Evolutionary conservation across 2,113 vertebrate genomes (phyloP).

Genomic region (Cavia porcellus): DNA sequence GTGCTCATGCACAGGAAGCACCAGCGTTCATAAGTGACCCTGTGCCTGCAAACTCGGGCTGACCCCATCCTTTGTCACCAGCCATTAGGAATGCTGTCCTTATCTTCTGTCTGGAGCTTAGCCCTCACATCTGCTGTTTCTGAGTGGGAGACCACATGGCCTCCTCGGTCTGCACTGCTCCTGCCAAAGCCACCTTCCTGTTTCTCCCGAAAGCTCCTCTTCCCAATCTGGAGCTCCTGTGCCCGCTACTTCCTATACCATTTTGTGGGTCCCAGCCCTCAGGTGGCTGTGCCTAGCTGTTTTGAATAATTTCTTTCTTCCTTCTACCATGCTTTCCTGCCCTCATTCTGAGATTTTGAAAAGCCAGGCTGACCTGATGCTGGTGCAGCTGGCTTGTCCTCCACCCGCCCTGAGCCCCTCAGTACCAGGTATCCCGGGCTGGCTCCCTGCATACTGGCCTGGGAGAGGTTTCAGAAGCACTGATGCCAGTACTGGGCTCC

Average conservation of each 20-base stretch:
- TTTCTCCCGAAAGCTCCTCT: too few species aligned
- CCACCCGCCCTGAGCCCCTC: background rate
- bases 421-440: background rate
- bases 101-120: background rate
- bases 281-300: background rate
- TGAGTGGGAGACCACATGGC: background rate
- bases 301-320: background rate
- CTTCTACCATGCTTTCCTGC: background rate
- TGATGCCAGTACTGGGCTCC: background rate
- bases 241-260: background rate
- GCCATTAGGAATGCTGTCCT: background rate
- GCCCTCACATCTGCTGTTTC: background rate
- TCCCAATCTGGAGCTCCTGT: too few species aligned
- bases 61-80: background rate
- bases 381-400: background rate
- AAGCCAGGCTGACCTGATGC: background rate
- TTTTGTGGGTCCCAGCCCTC: background rate
- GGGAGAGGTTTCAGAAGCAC: background rate
- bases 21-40: background rate
- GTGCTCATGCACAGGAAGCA: background rate
- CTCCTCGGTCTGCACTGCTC: background rate
- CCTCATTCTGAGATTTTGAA: background rate
- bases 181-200: background rate
- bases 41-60: background rate
- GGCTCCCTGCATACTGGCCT: background rate